These are phyloP conservation scores for Gymnobelideus leadbeateri DNA, from an alignment of 2,113 vertebrate genomes.

Conservation along the genomic window DNA sequence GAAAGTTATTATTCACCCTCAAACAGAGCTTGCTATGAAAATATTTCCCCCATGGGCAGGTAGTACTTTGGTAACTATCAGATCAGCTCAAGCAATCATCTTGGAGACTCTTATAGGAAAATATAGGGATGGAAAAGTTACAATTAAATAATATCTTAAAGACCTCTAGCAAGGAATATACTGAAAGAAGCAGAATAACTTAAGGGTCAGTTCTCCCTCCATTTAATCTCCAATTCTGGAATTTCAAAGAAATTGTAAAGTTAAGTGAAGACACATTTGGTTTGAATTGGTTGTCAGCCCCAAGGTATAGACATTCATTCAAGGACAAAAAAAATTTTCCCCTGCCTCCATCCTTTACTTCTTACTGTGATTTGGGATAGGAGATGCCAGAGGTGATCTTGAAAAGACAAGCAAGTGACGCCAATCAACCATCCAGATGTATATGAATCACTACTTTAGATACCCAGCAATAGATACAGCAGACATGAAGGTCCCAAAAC, in stretches of 20 bases:
- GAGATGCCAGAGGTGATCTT: slow-evolving; percentile 72
- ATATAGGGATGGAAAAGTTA: slow-evolving; percentile 29
- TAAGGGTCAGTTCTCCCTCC: slow-evolving; percentile 19
- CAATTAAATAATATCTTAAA: slow-evolving; percentile 9
- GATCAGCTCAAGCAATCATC: slow-evolving; percentile 32
- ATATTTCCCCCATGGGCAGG: not conserved
- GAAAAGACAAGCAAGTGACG: slow-evolving; percentile 67
- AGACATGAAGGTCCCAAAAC: slow-evolving; percentile 66
- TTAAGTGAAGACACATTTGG: slow-evolving; percentile 22
- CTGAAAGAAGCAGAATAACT: slow-evolving; percentile 33
- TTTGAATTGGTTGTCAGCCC: slow-evolving; percentile 68
- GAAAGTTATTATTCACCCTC: slow-evolving; percentile 12
- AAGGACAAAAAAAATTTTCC: slow-evolving; percentile 63
- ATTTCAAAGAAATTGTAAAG: not conserved
- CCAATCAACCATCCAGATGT: slow-evolving; percentile 36
- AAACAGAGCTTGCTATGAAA: not conserved
- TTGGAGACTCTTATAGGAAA: not conserved
- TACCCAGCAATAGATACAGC: slow-evolving; percentile 62
- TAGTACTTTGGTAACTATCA: not conserved
- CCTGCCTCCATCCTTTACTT: slow-evolving; percentile 9
- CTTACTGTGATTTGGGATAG: slow-evolving; percentile 19
- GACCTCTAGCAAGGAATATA: slow-evolving; percentile 15
- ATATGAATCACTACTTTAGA: slow-evolving; percentile 43
- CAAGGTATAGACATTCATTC: slow-evolving; percentile 41
- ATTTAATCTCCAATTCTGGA: slow-evolving; percentile 50